Percentiles rank a stretch among this genome's conserved stretches.
Conservation (phyloP, 2,113 vertebrate species). For the Siniperca chuatsi region DNA sequence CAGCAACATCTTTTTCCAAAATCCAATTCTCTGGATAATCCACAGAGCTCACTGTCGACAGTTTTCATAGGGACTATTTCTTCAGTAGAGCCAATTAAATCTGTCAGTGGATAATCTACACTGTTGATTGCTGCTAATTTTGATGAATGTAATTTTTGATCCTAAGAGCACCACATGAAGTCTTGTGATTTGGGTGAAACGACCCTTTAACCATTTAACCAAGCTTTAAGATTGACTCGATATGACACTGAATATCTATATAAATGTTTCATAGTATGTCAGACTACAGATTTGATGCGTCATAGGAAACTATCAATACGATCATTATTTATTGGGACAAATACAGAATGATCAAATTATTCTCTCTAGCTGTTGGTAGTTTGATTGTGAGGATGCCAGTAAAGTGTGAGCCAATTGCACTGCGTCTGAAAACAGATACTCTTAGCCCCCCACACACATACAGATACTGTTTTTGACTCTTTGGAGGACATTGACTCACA, state of each 20-base stretch:
- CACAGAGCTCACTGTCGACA: constrained; percentile 3
- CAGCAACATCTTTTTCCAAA: neutral
- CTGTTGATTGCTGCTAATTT: neutral
- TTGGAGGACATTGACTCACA: neutral
- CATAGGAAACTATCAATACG: neutral
- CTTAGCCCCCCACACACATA: neutral
- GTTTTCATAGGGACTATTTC: neutral
- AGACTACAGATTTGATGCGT: neutral
- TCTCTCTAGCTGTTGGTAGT: neutral
- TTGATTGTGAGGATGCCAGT: neutral
- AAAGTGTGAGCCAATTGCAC: neutral
- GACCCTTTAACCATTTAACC: neutral
- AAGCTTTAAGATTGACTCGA: neutral
- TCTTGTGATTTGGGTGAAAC: too few species aligned
- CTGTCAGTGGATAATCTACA: neutral
- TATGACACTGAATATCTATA: neutral
- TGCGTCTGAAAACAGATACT: neutral
- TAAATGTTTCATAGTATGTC: neutral
- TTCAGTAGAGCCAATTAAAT: constrained; percentile 5
- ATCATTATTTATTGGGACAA: neutral
- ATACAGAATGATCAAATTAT: neutral
- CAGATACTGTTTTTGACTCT: neutral
- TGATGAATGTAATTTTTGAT: neutral
- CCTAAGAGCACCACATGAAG: neutral
- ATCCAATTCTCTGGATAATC: constrained; percentile 23